A percentile compares a stretch with the other conserved stretches of the same genome.
Evolutionary conservation across 2,888 invertebrate genomes (phyloP).

Genomic region (Nasonovia ribisnigri): DNA sequence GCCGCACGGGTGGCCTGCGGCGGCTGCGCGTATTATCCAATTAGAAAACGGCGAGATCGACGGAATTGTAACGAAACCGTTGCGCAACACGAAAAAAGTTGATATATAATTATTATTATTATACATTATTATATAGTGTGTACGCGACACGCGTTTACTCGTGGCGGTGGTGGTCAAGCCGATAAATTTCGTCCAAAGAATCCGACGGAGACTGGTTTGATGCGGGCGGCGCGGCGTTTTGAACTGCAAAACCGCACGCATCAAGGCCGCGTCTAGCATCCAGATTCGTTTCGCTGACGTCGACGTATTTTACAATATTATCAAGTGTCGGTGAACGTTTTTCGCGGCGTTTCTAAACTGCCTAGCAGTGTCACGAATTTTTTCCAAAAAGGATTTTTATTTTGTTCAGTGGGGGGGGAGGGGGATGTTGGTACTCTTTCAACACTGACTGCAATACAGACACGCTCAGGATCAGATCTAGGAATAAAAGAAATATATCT

Average conservation of each 20-base stretch:
- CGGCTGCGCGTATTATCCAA: neutral
- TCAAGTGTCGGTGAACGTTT: neutral
- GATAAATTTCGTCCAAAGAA: slow-evolving; percentile 36
- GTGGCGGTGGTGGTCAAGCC: neutral
- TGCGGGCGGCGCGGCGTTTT: slow-evolving; percentile 13
- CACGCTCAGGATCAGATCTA: no score
- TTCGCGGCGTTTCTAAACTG: no score
- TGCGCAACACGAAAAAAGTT: slow-evolving; percentile 31
- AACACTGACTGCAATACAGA: no score
- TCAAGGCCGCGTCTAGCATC: neutral
- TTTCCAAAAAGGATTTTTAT: no score
- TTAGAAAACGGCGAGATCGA: slow-evolving; percentile 49
- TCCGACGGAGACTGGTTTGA: slow-evolving; percentile 33
- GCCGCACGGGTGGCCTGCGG: neutral
- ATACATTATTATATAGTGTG: slow-evolving; percentile 18
- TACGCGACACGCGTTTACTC: slow-evolving; percentile 10
- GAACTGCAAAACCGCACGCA: neutral
- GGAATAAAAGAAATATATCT: no score
- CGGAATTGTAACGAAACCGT: slow-evolving; percentile 48
- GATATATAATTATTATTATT: neutral
- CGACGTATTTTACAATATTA: neutral
- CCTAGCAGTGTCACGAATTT: no score
- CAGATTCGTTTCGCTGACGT: neutral
- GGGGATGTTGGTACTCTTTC: no score
- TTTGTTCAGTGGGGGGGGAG: no score